Evolutionary conservation across 1,140 invertebrate species (phyloP).

Genomic region (Sarcophaga bullata): DNA sequence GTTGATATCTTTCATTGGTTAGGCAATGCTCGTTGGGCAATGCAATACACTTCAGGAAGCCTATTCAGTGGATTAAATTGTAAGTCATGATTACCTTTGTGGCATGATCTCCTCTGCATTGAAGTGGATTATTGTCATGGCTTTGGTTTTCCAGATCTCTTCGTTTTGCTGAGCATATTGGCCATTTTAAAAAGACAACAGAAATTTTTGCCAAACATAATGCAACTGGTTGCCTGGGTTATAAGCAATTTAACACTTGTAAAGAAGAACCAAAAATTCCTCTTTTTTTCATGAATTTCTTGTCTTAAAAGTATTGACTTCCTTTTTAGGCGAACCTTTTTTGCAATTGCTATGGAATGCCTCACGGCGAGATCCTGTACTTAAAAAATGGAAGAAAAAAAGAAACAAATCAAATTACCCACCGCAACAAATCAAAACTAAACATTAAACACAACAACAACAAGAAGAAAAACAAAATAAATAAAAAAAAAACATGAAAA

Average conservation of each 20-base stretch:
- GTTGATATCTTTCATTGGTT: no score
- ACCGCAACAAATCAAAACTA: constrained; percentile 21
- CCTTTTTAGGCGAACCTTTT: background rate
- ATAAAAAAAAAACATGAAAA: background rate
- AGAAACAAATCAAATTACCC: background rate
- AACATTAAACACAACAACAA: background rate
- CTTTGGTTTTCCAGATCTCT: no score
- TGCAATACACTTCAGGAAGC: no score
- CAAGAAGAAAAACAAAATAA: background rate
- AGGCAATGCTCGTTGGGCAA: no score
- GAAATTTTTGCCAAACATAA: no score
- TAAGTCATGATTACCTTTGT: no score
- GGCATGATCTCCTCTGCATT: no score
- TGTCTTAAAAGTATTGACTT: background rate
- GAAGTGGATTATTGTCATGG: no score
- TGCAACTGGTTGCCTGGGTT: background rate
- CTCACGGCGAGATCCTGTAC: background rate
- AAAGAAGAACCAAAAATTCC: background rate
- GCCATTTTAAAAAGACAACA: no score
- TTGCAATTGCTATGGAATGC: background rate
- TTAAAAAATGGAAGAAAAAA: background rate
- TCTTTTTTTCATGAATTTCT: background rate
- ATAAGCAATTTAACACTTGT: constrained; percentile 9
- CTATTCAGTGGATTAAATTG: no score
- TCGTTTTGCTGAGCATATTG: no score